Base-by-base conservation (phyloP, 2,797 vertebrate genomes). In the Galaxias olidus region DNA sequence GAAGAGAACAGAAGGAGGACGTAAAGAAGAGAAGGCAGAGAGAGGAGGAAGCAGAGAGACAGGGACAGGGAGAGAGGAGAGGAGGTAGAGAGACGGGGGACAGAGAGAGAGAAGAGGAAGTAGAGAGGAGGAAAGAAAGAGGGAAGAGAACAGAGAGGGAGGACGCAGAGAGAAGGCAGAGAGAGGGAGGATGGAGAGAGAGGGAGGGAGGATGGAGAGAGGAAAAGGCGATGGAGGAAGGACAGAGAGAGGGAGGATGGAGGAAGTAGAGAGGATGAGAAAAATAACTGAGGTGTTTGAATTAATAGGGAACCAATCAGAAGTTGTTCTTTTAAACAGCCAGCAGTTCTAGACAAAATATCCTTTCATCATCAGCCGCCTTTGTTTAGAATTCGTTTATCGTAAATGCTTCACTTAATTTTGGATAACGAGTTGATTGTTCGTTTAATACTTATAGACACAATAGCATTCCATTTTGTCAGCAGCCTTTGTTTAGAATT, bases 21-120 rank as follows among this genome's bases (percentile, higher is more conserved):
- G n/a, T 8, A 43, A 5, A 15, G 1, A 13, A 0, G 48, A 0
- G 40, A 17, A 17, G 51, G 10, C 5, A 10, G 42, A 59, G 15
- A 42, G 9, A 43, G 30, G 30, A 6, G 30, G 30, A 30, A 6
- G 30, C 30, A 30, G 30, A 30, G 30, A 30, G 10, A 59, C 63
- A 18, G 60, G 0, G 55, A 59, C 63, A 18, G 60, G 0, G 55
- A 30, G 56, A 52, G 70, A 59, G 10, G 48, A 30, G 30, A 20
- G 18, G 55, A 51, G 40, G 13, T 69, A 63, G 18, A 52, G 56
- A 10, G 54, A 75, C 69, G 51, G 51, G 73, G 51, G 59, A 55
- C 18, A 13, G 47, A 15, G 62, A 61, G 9, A 46, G 58, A 41
- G n/a, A 57, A 19, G 56, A 4, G 9, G 18, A 5, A 5, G 13